phyloP scores from a whole-genome alignment of 2,113 vertebrate genomes.

The zebrafish (Danio rerio) region GRCz12tu NC_133180.1:35626501-35627000 shows the following conservation, averaged over 20 bases:
- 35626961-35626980: not conserved
- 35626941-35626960: not conserved
- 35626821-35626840: no score
- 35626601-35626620: not conserved
- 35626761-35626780: not conserved
- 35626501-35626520: not conserved
- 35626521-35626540: not conserved
- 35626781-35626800: not conserved
- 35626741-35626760: not conserved
- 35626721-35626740: not conserved
- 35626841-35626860: no score
- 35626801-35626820: not conserved
- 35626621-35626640: not conserved
- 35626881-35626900: no score
- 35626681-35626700: slow-evolving; percentile 10
- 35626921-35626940: not conserved
- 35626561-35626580: not conserved
- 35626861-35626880: no score
- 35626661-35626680: not conserved
- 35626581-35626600: not conserved
- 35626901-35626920: not conserved
- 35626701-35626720: not conserved
- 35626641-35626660: not conserved
- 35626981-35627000: not conserved
- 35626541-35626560: not conserved